Conservation (phyloP, 2,888 invertebrate species). For the Calliphora vomitoria region DNA sequence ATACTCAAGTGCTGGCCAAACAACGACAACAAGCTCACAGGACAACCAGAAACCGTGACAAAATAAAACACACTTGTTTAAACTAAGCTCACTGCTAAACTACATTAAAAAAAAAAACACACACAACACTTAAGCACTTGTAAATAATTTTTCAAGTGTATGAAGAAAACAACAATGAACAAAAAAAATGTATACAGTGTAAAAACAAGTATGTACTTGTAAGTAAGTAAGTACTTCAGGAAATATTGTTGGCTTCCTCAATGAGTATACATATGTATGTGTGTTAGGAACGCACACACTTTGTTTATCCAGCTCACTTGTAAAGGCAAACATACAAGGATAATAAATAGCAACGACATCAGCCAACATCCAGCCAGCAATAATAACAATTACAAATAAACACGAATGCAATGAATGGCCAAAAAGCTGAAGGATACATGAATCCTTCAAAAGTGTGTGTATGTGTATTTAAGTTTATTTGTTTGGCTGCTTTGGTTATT, state of each 20-base stretch:
- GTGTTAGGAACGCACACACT: constrained; percentile 4
- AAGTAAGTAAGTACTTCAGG: constrained; percentile 41
- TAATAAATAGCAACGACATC: constrained; percentile 55
- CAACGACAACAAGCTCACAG: constrained; percentile 33
- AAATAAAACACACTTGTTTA: constrained; percentile 57
- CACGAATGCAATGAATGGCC: neutral
- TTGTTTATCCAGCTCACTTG: constrained; percentile 68
- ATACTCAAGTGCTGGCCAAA: constrained; percentile 47
- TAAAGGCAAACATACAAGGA: constrained; percentile 66
- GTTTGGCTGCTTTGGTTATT: constrained; percentile 44
- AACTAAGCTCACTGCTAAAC: neutral
- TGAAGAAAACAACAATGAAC: constrained; percentile 37
- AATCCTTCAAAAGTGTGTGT: neutral
- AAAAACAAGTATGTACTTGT: constrained; percentile 27
- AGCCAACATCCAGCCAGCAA: neutral
- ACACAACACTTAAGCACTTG: constrained; percentile 40
- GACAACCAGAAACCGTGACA: constrained; percentile 54
- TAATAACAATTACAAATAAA: constrained; percentile 35
- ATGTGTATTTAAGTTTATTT: constrained; percentile 3
- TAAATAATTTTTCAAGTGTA: constrained; percentile 41
- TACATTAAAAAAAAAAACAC: neutral
- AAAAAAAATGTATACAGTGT: neutral
- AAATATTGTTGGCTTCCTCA: constrained; percentile 65
- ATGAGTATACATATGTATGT: neutral
- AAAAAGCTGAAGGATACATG: constrained; percentile 4